A percentile compares a stretch with the other conserved stretches of the same genome.
Conservation (phyloP, 1,140 invertebrate species). For the Pogonognathellus flavescens region DNA sequence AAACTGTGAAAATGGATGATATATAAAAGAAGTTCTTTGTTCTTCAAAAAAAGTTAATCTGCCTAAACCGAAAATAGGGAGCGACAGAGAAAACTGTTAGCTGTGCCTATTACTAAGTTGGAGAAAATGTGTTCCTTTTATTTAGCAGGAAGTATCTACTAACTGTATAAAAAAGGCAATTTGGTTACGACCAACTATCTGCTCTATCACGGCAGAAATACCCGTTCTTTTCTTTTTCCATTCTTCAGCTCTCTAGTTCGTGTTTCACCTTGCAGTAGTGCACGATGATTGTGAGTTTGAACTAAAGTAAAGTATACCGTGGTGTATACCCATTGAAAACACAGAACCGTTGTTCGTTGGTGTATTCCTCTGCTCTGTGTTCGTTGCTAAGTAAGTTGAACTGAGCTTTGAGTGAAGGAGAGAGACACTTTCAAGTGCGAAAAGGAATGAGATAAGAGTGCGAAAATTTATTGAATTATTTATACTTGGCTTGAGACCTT, state of each 20-base stretch:
- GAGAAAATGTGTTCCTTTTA: constrained; percentile 18
- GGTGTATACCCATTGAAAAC: too few species aligned
- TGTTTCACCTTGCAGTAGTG: constrained; percentile 3
- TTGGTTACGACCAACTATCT: not conserved
- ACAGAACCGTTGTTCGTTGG: too few species aligned
- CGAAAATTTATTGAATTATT: constrained; percentile 60
- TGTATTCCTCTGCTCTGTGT: too few species aligned
- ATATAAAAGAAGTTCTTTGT: not conserved
- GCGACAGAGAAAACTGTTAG: constrained; percentile 1
- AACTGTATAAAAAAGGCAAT: not conserved
- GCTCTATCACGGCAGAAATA: not conserved
- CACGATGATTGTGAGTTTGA: constrained; percentile 16
- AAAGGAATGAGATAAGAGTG: constrained; percentile 44
- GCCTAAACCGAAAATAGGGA: not conserved
- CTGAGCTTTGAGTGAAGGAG: constrained; percentile 7
- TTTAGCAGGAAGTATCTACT: constrained; percentile 10
- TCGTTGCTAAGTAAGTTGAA: not conserved
- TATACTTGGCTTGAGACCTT: constrained; percentile 52
- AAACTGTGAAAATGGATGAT: not conserved
- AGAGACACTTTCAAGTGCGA: constrained; percentile 34
- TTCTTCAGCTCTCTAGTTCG: constrained; percentile 8
- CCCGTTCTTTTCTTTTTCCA: not conserved
- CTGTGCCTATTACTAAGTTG: not conserved
- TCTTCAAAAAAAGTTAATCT: not conserved
- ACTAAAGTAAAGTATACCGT: not conserved